Evolutionary conservation across 2,113 vertebrate genomes (phyloP).

Genomic region (Saguinus midas): DNA sequence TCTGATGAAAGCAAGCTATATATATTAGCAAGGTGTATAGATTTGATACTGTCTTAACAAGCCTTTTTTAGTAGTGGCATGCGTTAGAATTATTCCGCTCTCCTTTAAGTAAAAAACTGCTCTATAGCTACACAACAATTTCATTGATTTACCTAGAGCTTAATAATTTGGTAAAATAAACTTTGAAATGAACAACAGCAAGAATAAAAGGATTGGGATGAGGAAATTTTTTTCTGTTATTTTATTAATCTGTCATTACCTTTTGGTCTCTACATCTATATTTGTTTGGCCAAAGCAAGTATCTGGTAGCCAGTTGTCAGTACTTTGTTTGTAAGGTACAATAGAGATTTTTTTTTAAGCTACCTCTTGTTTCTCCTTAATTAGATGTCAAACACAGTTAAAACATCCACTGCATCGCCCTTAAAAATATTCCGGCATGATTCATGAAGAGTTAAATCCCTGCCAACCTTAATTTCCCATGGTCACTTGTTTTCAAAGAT

Average conservation of each 20-base stretch:
- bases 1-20: not conserved
- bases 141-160: conserved; percentile 27
- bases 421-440: conserved; percentile 79
- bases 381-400: conserved; percentile 85
- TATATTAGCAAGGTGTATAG: not conserved
- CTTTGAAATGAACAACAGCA: conserved; percentile 27
- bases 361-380: conserved; percentile 77
- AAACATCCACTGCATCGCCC: conserved; percentile 70
- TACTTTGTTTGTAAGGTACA: conserved; percentile 77
- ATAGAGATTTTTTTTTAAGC: conserved; percentile 65
- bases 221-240: conserved; percentile 77
- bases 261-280: conserved; percentile 65
- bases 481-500: conserved; percentile 86
- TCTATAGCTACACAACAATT: conserved; percentile 29
- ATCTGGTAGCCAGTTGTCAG: conserved; percentile 67
- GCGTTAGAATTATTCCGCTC: conserved; percentile 60
- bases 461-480: conserved; percentile 87
- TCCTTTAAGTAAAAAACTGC: conserved; percentile 45
- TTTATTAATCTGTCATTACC: conserved; percentile 76
- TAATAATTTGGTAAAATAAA: conserved; percentile 70
- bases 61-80: conserved; percentile 12
- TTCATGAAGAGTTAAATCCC: conserved; percentile 86
- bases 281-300: conserved; percentile 74
- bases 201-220: conserved; percentile 54
- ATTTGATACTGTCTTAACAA: not conserved